These are phyloP conservation scores for Sturmia bella DNA, from an alignment of 2,888 invertebrate genomes.

Conservation along the genomic window DNA sequence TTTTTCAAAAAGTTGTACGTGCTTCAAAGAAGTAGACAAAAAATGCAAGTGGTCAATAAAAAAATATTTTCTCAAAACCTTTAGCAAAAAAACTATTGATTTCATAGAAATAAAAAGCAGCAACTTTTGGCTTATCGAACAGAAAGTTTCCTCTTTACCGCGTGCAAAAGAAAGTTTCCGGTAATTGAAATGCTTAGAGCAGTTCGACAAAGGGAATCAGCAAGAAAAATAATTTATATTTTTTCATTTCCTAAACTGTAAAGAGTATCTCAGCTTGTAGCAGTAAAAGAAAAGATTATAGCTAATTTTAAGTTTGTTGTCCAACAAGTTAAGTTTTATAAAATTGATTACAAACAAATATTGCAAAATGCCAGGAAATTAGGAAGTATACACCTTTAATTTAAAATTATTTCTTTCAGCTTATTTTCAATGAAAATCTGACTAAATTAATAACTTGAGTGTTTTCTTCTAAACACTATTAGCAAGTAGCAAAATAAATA, in stretches of 20 bases:
- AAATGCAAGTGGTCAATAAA: slow-evolving; percentile 11
- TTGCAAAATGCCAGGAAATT: too few relatives aligned
- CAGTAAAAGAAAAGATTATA: too few relatives aligned
- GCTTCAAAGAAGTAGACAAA: not conserved
- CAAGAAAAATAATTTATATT: not conserved
- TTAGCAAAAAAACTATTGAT: not conserved
- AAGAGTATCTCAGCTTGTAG: too few relatives aligned
- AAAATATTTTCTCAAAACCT: slow-evolving; percentile 4
- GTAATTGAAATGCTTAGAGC: slow-evolving; percentile 22
- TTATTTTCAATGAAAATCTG: too few relatives aligned
- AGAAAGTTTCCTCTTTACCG: not conserved
- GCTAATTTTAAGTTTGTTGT: too few relatives aligned
- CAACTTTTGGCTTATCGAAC: not conserved
- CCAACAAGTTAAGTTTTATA: too few relatives aligned
- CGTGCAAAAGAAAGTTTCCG: not conserved
- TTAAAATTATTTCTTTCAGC: too few relatives aligned
- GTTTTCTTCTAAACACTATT: not conserved
- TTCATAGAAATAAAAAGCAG: not conserved
- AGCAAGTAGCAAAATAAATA: not conserved
- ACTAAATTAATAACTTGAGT: too few relatives aligned
- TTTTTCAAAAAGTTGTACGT: slow-evolving; percentile 1
- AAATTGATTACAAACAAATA: too few relatives aligned
- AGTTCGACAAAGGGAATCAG: not conserved
- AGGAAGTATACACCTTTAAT: too few relatives aligned
- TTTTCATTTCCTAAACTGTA: not conserved